Evolutionary conservation across 2,888 invertebrate genomes (phyloP), one percentile per base, ranked within the genome.

Genomic region (Caenorhabditis sulstoni): DNA sequence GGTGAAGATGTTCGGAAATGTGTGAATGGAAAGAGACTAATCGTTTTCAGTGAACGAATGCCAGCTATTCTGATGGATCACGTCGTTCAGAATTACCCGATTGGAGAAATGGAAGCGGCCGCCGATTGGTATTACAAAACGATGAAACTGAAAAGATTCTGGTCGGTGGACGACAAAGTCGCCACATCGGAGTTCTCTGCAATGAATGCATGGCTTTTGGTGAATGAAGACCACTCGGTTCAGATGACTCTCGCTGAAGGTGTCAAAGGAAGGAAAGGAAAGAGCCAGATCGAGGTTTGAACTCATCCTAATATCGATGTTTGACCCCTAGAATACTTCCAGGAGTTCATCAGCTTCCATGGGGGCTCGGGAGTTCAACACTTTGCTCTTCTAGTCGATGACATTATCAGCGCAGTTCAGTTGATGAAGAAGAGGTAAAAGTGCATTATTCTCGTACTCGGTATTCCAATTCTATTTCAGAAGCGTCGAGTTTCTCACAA

Each of bases 281-380:
- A 80, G 20, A 80, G 80, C 62, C 80, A 80, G 22, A 80, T 80
- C 52, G 75, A 80, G 61, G 79, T 79, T 1, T 14, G 57, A 29
- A 0, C 20, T n/a, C 41, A 50, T 4, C 9, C 20, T 66, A 18
- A 16, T 12, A 45, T 12, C 23, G 11, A 16, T 20, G 12, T 29
- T 8, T 37, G 5, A 5, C 14, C 41, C 11, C 12, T 11, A 11
- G 11, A 41, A 3, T 39, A 22, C 29, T 45, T 81, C 35, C 85
- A 92, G 92, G 98, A 99, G 91, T 99, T 95, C 90, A 96, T 98
- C 45, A 97, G 97, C 87, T 98, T 96, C 91, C 96, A 98, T 90
- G 97, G 97, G 0, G 96, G 97, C 0, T 82, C 90, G 5, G 98
- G 98, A 0, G 96, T 98, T 0, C 98, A 99, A 91, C 98, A 99